phyloP scores from a whole-genome alignment of 2,888 invertebrate species.

The Rotaria macrura region DNA sequence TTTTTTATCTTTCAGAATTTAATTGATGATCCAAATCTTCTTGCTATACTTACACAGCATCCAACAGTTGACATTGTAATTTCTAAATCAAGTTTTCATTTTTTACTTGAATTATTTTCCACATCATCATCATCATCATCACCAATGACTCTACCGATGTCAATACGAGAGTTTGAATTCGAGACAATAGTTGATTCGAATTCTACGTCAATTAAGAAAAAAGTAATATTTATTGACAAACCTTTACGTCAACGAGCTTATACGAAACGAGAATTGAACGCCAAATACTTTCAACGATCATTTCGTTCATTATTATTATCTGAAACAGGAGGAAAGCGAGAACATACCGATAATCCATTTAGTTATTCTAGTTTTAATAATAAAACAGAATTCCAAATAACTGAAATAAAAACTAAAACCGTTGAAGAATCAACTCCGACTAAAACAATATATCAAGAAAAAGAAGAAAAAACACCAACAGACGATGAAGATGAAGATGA shows the following conservation, averaged over 20 bases:
- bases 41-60: background rate
- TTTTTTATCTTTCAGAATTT: background rate
- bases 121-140: background rate
- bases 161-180: background rate
- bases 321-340: background rate
- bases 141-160: background rate
- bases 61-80: background rate
- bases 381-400: background rate
- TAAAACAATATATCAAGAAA: background rate
- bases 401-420: background rate
- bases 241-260: background rate
- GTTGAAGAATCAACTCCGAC: no score
- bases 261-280: background rate
- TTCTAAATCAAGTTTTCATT: background rate
- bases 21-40: constrained; percentile 9
- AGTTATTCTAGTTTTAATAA: background rate
- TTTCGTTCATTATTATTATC: constrained; percentile 17
- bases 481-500: background rate
- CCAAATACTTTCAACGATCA: background rate
- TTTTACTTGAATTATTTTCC: background rate
- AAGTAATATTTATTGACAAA: constrained; percentile 15
- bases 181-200: background rate
- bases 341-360: background rate
- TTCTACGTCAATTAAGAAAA: background rate
- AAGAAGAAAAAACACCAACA: background rate